A percentile compares a stretch with the other conserved stretches of the same genome.
Evolutionary conservation across 2,113 vertebrate species (phyloP).

Genomic region (Hiodon alosoides): DNA sequence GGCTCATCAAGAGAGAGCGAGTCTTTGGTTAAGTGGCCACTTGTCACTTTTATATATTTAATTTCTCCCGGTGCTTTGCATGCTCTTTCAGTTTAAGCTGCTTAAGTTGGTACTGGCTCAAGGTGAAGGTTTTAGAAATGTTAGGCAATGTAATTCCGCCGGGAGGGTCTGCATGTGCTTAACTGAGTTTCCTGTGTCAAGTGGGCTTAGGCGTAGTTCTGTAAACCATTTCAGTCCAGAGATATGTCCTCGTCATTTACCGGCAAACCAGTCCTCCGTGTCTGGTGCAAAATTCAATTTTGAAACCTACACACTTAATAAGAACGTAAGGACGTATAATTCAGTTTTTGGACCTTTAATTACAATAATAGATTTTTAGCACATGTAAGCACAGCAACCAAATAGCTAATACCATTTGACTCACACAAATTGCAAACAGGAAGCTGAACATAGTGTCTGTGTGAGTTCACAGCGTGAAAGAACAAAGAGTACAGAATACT

Average conservation of each 20-base stretch:
- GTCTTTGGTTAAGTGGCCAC: constrained; percentile 64
- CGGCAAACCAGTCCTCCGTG: no score
- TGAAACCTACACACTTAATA: no score
- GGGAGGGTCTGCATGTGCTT: neutral
- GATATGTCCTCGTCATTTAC: no score
- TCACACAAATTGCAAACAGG: constrained; percentile 29
- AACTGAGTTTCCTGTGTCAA: no score
- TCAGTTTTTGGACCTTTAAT: no score
- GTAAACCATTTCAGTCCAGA: neutral
- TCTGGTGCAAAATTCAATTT: no score
- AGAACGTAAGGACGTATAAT: no score
- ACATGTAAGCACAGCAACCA: constrained; percentile 32
- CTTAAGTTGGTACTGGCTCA: constrained; percentile 42
- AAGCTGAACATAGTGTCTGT: constrained; percentile 42
- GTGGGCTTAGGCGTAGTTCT: no score
- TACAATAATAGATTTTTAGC: no score
- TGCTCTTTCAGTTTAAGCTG: constrained; percentile 46
- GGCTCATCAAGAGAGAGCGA: constrained; percentile 60
- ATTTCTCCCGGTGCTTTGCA: constrained; percentile 49
- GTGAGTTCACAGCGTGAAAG: constrained; percentile 51
- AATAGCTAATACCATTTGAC: constrained; percentile 55
- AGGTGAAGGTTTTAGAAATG: constrained; percentile 17
- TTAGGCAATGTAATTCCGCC: neutral
- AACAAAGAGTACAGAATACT: constrained; percentile 58
- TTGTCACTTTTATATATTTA: constrained; percentile 69